These are phyloP conservation scores for Argyresthia goedartella DNA, from an alignment of 2,888 invertebrate genomes.

Conservation along the genomic window DNA sequence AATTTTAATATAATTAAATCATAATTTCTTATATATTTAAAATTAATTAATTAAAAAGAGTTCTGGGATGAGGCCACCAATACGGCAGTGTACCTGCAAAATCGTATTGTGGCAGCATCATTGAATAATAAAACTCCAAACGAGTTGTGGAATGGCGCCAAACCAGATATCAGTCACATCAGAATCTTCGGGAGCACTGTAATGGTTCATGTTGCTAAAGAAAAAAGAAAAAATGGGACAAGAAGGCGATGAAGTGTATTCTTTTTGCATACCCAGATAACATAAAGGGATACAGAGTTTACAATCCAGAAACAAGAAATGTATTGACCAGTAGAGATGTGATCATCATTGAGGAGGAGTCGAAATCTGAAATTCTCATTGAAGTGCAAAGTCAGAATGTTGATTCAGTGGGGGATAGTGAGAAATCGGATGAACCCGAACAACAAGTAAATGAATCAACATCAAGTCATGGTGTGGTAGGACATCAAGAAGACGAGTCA, in stretches of 20 bases:
- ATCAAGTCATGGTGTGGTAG: too few relatives aligned
- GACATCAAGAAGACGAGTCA: too few relatives aligned
- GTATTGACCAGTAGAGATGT: conserved; percentile 11
- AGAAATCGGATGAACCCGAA: too few relatives aligned
- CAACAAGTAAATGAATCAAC: neutral
- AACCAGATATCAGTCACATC: conserved; percentile 9
- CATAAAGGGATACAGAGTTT: conserved; percentile 11
- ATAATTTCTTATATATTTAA: too few relatives aligned
- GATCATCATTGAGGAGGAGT: conserved; percentile 6
- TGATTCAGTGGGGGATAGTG: conserved; percentile 4
- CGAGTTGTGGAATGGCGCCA: conserved; percentile 8
- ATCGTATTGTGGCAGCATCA: conserved; percentile 9
- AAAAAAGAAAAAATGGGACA: conserved; percentile 8
- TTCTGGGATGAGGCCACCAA: conserved; percentile 4
- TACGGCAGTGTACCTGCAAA: conserved; percentile 5
- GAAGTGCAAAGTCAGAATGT: neutral
- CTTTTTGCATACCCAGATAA: conserved; percentile 10
- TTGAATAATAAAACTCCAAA: conserved; percentile 7
- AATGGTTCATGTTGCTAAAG: conserved; percentile 10
- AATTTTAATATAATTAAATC: too few relatives aligned
- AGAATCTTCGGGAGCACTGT: conserved; percentile 8
- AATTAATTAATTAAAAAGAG: too few relatives aligned
- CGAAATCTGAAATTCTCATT: neutral
- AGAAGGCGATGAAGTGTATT: conserved; percentile 5
- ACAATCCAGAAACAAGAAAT: conserved; percentile 7